phyloP scores from a whole-genome alignment of 1,140 invertebrate genomes.

The Papilio xuthus region DNA sequence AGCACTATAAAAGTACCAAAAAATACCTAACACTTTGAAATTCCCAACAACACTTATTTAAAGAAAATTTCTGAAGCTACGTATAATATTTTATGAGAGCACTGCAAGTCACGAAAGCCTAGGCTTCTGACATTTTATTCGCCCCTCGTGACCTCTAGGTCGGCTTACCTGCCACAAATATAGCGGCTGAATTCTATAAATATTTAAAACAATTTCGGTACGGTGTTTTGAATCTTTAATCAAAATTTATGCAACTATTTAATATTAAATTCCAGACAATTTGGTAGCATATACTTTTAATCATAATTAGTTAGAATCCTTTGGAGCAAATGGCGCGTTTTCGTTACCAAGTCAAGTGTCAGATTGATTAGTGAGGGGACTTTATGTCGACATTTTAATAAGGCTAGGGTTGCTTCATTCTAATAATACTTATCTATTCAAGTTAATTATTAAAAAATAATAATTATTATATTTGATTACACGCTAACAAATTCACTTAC shows the following conservation, averaged over 20 bases:
- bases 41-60: background rate
- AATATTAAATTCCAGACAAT: too few relatives aligned
- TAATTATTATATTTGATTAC: too few relatives aligned
- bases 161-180: slow-evolving; percentile 8
- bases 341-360: too few relatives aligned
- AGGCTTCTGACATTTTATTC: slow-evolving; percentile 18
- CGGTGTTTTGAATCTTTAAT: background rate
- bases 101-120: slow-evolving; percentile 4
- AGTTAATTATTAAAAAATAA: too few relatives aligned
- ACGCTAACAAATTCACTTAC: background rate
- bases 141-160: slow-evolving; percentile 13
- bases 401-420: too few relatives aligned
- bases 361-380: too few relatives aligned
- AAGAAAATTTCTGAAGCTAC: background rate
- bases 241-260: background rate
- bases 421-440: too few relatives aligned
- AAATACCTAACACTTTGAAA: background rate
- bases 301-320: too few relatives aligned
- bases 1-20: background rate
- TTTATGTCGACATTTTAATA: too few relatives aligned
- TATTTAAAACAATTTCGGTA: slow-evolving; percentile 1
- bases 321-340: too few relatives aligned
- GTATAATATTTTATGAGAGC: slow-evolving; percentile 17
- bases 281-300: too few relatives aligned
- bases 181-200: slow-evolving; percentile 5